Evolutionary conservation across 1,140 invertebrate genomes (phyloP).

Genomic region (Hylaeus anthracinus): DNA sequence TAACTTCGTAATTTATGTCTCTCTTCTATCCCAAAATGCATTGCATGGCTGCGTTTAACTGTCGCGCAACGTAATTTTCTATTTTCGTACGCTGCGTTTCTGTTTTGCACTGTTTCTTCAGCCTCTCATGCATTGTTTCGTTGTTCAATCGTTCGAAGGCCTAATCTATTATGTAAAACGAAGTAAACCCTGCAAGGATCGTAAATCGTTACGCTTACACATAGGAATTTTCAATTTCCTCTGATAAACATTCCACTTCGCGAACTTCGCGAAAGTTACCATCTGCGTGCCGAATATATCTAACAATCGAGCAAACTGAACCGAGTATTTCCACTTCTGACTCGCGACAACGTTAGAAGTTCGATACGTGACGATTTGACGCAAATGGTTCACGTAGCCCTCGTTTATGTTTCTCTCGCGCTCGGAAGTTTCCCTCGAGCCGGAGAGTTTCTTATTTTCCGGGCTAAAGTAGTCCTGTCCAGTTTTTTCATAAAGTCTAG

Average conservation of each 20-base stretch:
- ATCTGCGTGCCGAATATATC: too few species aligned
- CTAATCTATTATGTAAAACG: too few species aligned
- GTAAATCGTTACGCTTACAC: too few species aligned
- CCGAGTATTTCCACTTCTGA: not conserved
- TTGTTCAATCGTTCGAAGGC: not conserved
- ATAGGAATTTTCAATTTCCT: too few species aligned
- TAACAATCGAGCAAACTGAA: not conserved
- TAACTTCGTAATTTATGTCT: slow-evolving; percentile 41
- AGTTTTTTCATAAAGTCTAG: not conserved
- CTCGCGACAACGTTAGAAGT: not conserved
- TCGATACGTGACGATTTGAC: not conserved
- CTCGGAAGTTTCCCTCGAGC: not conserved
- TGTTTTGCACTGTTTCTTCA: not conserved
- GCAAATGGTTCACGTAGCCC: too few species aligned
- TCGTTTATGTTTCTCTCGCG: not conserved
- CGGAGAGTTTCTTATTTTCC: slow-evolving; percentile 2
- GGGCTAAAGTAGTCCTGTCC: not conserved
- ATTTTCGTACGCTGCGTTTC: not conserved
- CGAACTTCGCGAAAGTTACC: too few species aligned
- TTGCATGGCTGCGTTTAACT: not conserved
- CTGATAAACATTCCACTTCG: too few species aligned
- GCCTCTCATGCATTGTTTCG: too few species aligned
- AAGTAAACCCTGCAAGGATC: too few species aligned
- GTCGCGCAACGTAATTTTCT: slow-evolving; percentile 10
- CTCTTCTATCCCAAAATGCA: slow-evolving; percentile 23